These are phyloP conservation scores for Molanna angustata DNA, from an alignment of 2,888 invertebrate species.

Conservation along the genomic window DNA sequence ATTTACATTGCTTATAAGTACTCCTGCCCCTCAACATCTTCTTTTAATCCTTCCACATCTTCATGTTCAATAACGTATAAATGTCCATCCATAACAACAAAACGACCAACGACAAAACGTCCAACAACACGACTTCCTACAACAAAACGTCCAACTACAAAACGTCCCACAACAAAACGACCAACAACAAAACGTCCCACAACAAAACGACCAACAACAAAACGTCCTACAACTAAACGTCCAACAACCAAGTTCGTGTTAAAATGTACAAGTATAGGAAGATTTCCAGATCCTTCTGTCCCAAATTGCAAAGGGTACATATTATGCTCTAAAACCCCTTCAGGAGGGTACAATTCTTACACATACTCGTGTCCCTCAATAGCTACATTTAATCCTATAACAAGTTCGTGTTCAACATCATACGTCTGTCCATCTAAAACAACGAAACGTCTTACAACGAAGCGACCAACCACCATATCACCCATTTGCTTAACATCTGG, in stretches of 20 bases:
- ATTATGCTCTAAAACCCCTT: background rate
- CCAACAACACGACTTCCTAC: too few species aligned
- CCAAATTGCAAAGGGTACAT: background rate
- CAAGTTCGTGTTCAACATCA: constrained; percentile 44
- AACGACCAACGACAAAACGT: background rate
- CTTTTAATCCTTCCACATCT: too few species aligned
- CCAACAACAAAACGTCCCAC: too few species aligned
- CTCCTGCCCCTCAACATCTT: too few species aligned
- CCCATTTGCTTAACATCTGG: constrained; percentile 26
- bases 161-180: too few species aligned
- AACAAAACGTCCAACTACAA: background rate
- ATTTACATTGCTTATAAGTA: too few species aligned
- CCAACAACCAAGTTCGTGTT: too few species aligned
- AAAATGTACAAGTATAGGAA: background rate
- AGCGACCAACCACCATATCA: constrained; percentile 48
- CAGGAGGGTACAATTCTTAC: constrained; percentile 38
- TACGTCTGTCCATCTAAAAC: constrained; percentile 42
- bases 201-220: too few species aligned
- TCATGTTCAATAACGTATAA: too few species aligned
- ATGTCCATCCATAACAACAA: background rate
- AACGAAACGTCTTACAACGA: too few species aligned
- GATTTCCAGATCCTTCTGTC: background rate
- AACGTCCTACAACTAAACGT: too few species aligned
- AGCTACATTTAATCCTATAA: constrained; percentile 48
- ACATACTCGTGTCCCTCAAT: constrained; percentile 46